Evolutionary conservation across 2,888 invertebrate genomes (phyloP).

Genomic region (Allolobophora icterica): DNA sequence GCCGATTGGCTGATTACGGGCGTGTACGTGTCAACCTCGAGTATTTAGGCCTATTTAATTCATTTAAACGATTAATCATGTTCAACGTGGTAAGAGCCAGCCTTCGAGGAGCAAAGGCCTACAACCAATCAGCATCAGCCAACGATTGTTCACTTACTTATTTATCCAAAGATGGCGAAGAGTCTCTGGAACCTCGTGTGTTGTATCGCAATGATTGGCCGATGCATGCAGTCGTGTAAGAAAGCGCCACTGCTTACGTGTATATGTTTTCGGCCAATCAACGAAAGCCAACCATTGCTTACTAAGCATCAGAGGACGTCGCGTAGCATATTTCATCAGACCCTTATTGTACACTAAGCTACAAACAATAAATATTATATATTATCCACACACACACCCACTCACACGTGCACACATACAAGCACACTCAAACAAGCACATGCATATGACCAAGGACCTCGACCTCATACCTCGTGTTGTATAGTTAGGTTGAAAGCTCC

Average conservation of each 20-base stretch:
- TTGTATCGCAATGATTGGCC: neutral
- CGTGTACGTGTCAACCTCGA: neutral
- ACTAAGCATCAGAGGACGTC: neutral
- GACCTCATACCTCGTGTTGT: too few species aligned
- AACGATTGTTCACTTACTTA: neutral
- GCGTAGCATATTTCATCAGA: neutral
- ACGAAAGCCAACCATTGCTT: neutral
- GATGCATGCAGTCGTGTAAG: neutral
- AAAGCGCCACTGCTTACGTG: neutral
- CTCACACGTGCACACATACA: too few species aligned
- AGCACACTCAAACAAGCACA: too few species aligned
- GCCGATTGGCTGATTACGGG: neutral
- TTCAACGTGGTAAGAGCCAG: neutral
- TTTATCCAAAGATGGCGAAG: neutral
- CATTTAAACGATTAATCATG: neutral
- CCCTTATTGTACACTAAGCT: too few species aligned
- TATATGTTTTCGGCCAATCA: neutral
- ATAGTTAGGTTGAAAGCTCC: too few species aligned
- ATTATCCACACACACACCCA: neutral
- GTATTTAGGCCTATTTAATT: neutral
- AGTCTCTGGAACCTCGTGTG: neutral
- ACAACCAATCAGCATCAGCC: neutral
- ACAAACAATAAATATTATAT: neutral
- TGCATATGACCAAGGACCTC: too few species aligned
- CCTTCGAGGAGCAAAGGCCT: neutral